Evolutionary conservation across 2,113 vertebrate genomes (phyloP).

Genomic region (Macaca fascicularis): DNA sequence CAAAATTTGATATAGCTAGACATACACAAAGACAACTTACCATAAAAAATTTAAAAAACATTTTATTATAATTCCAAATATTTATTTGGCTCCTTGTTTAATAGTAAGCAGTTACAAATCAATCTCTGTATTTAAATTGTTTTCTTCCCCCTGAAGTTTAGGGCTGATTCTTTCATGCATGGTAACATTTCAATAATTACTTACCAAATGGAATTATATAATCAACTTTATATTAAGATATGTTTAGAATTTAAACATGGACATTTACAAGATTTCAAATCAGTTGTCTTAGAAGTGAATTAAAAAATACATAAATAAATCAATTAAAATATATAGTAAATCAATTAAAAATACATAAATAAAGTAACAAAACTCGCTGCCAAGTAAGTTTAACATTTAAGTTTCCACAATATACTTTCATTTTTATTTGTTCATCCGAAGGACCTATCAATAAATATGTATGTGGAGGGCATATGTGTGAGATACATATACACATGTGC

Average conservation of each 20-base stretch:
- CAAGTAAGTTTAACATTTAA: background rate
- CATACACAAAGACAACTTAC: background rate
- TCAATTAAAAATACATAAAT: background rate
- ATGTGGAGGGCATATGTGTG: background rate
- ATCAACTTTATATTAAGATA: background rate
- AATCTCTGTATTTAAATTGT: background rate
- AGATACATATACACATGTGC: background rate
- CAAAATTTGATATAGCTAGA: background rate
- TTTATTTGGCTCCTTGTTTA: background rate
- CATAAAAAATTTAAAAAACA: background rate
- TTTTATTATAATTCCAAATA: background rate
- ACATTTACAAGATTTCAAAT: background rate
- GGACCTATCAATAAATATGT: background rate
- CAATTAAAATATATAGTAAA: background rate
- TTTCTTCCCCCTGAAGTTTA: background rate
- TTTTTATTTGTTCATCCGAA: background rate
- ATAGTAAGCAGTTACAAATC: background rate
- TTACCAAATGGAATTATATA: background rate
- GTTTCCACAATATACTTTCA: background rate
- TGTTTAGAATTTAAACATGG: background rate
- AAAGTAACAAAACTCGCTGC: background rate
- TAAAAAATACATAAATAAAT: background rate
- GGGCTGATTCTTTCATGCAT: fast-evolving
- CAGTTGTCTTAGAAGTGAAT: background rate
- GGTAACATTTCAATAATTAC: background rate